These are phyloP conservation scores for Phyllostomus discolor DNA, from an alignment of 2,113 vertebrate species.

Conservation along the genomic window DNA sequence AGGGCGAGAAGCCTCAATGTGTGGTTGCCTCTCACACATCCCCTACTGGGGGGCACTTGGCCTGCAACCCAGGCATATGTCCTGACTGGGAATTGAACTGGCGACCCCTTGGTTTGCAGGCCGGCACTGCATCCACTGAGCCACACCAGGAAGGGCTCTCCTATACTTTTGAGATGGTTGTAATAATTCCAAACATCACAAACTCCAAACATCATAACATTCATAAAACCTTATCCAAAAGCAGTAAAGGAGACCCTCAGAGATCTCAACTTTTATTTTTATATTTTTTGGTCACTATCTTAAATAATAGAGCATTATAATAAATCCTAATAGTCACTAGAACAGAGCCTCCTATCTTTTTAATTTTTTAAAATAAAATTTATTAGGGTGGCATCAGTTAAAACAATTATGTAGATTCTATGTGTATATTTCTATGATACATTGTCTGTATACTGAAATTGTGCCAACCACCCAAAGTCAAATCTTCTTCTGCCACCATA, in stretches of 20 bases:
- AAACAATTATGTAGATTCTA: background rate
- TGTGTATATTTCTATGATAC: background rate
- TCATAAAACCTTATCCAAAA: background rate
- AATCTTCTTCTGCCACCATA: background rate
- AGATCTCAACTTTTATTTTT: background rate
- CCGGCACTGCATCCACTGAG: no score
- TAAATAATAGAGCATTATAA: background rate
- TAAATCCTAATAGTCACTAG: background rate
- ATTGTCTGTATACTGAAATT: background rate
- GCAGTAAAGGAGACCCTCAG: background rate
- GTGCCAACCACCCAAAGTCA: background rate
- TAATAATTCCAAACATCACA: background rate
- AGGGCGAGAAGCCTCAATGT: no score
- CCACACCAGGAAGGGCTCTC: background rate
- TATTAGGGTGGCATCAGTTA: background rate
- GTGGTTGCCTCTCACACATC: no score
- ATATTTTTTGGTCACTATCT: background rate
- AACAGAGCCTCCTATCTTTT: background rate
- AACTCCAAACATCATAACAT: background rate
- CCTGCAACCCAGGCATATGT: no score
- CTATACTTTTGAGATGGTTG: background rate
- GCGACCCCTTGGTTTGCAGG: no score
- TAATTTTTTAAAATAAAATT: background rate
- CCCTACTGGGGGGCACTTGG: no score
- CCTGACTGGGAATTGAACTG: no score